Evolutionary conservation across 2,888 invertebrate species (phyloP).

Genomic region (Cheilosia vulpina): DNA sequence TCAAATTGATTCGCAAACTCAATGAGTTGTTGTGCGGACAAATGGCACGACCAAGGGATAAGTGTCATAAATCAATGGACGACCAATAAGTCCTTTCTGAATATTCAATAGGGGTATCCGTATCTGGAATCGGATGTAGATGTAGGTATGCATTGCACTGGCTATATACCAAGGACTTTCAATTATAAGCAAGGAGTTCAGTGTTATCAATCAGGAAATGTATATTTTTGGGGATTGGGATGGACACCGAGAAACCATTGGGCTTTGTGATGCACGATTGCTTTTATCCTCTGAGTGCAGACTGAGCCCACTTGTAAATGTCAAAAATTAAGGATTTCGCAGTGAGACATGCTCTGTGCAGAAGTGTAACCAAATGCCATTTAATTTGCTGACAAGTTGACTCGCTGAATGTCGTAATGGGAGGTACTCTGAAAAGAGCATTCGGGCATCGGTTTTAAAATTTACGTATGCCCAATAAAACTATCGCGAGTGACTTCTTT

Average conservation of each 20-base stretch:
- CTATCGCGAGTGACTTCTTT: no score
- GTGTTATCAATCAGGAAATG: slow-evolving; percentile 33
- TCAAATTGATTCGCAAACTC: slow-evolving; percentile 53
- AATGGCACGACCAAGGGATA: slow-evolving; percentile 66
- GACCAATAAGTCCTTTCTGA: slow-evolving; percentile 81
- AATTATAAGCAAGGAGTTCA: slow-evolving; percentile 32
- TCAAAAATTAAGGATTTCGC: no score
- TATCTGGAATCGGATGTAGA: slow-evolving; percentile 29
- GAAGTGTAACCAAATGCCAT: no score
- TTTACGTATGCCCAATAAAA: no score
- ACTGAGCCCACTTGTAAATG: no score
- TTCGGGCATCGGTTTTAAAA: no score
- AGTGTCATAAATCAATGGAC: slow-evolving; percentile 83
- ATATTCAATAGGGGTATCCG: slow-evolving; percentile 68
- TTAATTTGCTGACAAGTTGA: no score
- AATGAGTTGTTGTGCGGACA: slow-evolving; percentile 48
- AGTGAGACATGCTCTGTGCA: no score
- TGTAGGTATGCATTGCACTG: slow-evolving; percentile 6
- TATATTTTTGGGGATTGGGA: slow-evolving; percentile 19
- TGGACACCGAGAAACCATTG: neutral
- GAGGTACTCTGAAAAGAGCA: no score
- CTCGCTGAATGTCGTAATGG: no score
- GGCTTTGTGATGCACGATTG: neutral
- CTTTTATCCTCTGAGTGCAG: neutral
- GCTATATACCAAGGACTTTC: slow-evolving; percentile 4